A percentile compares a stretch with the other conserved stretches of the same genome.
Conservation (phyloP, 2,888 invertebrate genomes). For the Tubiluchus corallicola region DNA sequence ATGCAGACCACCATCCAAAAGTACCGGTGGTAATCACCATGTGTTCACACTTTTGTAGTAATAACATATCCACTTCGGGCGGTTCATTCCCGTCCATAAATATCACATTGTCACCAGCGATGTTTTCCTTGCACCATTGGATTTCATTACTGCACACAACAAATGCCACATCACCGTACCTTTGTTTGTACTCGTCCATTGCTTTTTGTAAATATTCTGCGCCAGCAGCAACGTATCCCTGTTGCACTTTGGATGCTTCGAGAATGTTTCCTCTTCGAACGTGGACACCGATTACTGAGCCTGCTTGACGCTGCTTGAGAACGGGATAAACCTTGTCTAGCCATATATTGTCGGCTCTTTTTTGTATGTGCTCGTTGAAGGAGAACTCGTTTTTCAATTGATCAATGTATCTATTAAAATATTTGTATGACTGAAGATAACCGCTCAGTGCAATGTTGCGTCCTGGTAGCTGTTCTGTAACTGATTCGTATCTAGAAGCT, state of each 20-base stretch:
- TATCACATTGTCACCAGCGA: neutral
- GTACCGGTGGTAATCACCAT: neutral
- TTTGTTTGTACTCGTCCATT: neutral
- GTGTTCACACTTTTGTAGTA: neutral
- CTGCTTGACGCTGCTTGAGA: neutral
- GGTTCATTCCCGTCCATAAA: neutral
- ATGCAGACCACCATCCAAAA: neutral
- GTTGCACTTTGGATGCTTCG: neutral
- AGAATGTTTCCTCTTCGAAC: neutral
- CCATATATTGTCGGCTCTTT: neutral
- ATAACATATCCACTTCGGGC: neutral
- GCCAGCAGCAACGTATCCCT: neutral
- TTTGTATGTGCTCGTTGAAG: neutral
- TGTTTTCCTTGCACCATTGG: neutral
- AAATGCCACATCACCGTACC: neutral
- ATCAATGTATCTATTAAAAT: neutral
- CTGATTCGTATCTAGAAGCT: neutral
- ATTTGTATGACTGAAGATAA: conserved; percentile 1
- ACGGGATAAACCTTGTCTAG: neutral
- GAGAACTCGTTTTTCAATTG: neutral
- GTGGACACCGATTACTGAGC: neutral
- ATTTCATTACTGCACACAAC: neutral
- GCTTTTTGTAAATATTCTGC: neutral
- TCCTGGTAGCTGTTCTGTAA: neutral
- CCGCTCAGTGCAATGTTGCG: neutral